These are phyloP conservation scores for Tiliacea aurago DNA, from an alignment of 2,888 invertebrate genomes.

Conservation along the genomic window DNA sequence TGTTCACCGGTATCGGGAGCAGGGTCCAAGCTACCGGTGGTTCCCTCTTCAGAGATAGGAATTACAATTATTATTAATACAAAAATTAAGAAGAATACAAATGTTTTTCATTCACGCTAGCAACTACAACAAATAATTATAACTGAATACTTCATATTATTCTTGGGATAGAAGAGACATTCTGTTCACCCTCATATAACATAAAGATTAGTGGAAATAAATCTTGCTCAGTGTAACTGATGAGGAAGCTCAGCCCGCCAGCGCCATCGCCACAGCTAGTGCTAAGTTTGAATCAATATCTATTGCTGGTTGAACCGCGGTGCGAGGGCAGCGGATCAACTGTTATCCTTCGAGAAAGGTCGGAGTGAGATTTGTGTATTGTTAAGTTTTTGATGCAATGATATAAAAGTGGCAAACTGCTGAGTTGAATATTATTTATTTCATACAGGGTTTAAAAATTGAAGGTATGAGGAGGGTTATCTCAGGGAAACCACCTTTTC, in stretches of 20 bases:
- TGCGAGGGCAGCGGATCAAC: conserved; percentile 49
- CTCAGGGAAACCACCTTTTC: no score
- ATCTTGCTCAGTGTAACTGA: conserved; percentile 49
- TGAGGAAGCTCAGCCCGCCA: conserved; percentile 42
- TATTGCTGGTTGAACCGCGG: conserved; percentile 30
- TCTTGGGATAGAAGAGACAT: conserved; percentile 40
- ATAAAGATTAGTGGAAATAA: conserved; percentile 55
- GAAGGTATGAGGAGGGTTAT: no score
- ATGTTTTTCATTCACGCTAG: not conserved
- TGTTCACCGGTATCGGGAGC: no score
- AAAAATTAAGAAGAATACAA: not conserved
- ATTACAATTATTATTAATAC: no score
- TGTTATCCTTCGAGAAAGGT: conserved; percentile 23
- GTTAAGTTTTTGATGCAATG: not conserved
- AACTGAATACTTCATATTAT: conserved; percentile 27
- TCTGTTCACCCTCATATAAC: conserved; percentile 22
- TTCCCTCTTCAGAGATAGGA: no score
- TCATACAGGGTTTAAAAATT: no score
- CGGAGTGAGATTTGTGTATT: conserved; percentile 35
- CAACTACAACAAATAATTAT: conserved; percentile 23
- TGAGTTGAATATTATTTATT: no score
- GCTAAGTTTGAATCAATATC: conserved; percentile 53
- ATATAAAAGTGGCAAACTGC: no score
- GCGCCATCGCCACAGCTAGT: conserved; percentile 4
- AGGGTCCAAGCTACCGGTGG: no score